Evolutionary conservation across 2,797 vertebrate genomes (phyloP).

Genomic region (Poeciliopsis presidionis): DNA sequence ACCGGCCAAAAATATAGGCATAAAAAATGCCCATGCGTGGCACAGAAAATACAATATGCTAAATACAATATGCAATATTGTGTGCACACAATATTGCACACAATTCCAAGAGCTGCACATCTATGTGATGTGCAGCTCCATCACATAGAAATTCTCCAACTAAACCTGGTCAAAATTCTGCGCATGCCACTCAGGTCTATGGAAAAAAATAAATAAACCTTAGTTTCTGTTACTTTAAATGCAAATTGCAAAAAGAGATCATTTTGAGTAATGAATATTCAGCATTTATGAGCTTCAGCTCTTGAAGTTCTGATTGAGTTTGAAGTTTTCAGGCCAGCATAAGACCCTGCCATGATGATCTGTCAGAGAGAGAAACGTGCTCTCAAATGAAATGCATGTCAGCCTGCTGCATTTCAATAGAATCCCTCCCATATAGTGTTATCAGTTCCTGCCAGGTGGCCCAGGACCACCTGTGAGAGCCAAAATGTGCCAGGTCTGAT

Average conservation of each 20-base stretch:
- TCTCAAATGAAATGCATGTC: slow-evolving; percentile 62
- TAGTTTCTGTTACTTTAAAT: slow-evolving; percentile 1
- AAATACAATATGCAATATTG: too few relatives aligned
- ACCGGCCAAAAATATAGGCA: neutral
- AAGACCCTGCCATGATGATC: slow-evolving; percentile 33
- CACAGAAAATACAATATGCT: neutral
- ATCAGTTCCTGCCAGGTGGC: slow-evolving; percentile 70
- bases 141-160: neutral
- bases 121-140: neutral
- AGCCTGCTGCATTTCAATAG: slow-evolving; percentile 59
- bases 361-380: slow-evolving; percentile 22
- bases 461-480: slow-evolving; percentile 67
- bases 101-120: neutral
- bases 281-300: slow-evolving; percentile 17
- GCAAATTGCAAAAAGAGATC: slow-evolving; percentile 4
- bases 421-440: slow-evolving; percentile 54
- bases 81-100: neutral
- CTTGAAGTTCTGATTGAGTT: slow-evolving; percentile 16
- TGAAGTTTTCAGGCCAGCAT: slow-evolving; percentile 44
- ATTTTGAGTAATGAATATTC: slow-evolving; percentile 40
- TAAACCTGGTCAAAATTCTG: neutral
- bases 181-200: neutral
- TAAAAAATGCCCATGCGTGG: neutral
- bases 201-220: neutral
- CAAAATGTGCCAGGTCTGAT: slow-evolving; percentile 63